A percentile compares a stretch with the other conserved stretches of the same genome.
phyloP scores from a whole-genome alignment of 2,113 vertebrate genomes.

The Strix uralensis region DNA sequence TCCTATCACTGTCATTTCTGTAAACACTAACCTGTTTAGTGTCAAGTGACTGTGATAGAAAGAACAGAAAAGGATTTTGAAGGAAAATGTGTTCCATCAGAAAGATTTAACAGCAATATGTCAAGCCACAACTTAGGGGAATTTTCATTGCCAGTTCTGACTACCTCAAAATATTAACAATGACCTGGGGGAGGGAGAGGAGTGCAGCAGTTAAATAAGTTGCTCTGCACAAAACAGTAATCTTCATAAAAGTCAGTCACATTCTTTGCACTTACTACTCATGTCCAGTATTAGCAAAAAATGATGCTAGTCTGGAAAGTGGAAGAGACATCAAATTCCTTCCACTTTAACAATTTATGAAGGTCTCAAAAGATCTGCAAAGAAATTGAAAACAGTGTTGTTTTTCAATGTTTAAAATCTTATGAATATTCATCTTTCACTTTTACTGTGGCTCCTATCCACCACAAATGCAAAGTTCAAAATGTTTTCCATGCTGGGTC shows the following conservation, averaged over 20 bases:
- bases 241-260: not conserved
- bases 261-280: not conserved
- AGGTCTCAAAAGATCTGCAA: not conserved
- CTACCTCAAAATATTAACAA: not conserved
- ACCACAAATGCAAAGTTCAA: not conserved
- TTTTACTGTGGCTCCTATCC: not conserved
- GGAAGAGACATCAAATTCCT: not conserved
- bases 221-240: not conserved
- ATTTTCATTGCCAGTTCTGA: not conserved
- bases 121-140: not conserved
- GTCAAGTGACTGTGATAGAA: not conserved
- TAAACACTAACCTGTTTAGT: not conserved
- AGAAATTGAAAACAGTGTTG: constrained; percentile 13
- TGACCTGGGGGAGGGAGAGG: not conserved
- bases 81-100: not conserved
- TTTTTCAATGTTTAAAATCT: constrained; percentile 41
- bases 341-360: constrained; percentile 9
- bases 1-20: not conserved
- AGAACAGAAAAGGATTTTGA: not conserved
- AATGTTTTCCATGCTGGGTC: not conserved
- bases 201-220: not conserved
- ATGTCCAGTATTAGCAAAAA: not conserved
- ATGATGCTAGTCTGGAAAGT: not conserved
- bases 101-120: not conserved
- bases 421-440: constrained; percentile 29